Base-by-base conservation (phyloP, 2,888 invertebrate species). In the Parascotia fuliginaria region DNA sequence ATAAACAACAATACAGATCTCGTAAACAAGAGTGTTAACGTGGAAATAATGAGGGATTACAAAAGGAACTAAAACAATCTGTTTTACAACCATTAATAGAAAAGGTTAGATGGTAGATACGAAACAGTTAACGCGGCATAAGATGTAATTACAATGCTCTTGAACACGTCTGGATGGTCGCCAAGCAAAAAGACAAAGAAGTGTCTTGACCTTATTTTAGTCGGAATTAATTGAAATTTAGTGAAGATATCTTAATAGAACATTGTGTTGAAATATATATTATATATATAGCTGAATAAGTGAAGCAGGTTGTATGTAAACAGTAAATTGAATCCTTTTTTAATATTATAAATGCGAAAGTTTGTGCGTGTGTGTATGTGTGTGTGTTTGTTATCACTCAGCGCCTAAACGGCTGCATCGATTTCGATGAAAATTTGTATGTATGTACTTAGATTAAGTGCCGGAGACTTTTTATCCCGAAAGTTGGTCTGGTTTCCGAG, bases 141-240 rank as follows among this genome's bases (percentile, higher is more conserved):
- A 73, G 70, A 70, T 69, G 73, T 66, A 77, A 77, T 77, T 77
- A 77, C 76, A 70, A 58, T 56, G 62, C 70, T 75, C 61, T 75
- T 71, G 63, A 14, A 44, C 37, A 56, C 59, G 54, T 46, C 69
- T 78, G 79, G 79, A 77, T 58, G 58, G 41, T 36, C 42, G 78
- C 75, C 77, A 78, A 75, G 54, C 51, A 64, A 64, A 62, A 56
- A 60, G 48, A 57, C 65, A 63, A 64, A 63, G 61, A 65, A 49
- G n/a, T 47, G 46, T 42, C 44, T 43, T 48, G 40, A 55, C 36
- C 42, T 42, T 42, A 45, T 28, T 67, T 50, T 28, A 46, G 34
- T 56, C 41, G 37, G 28, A 47, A 49, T 57, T 52, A 41, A 56
- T 47, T 48, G 41, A 42, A 34, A 55, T 14, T 5, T 19, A 7